Evolutionary conservation across 1,140 invertebrate genomes (phyloP).

Genomic region (Drosophila tristis): DNA sequence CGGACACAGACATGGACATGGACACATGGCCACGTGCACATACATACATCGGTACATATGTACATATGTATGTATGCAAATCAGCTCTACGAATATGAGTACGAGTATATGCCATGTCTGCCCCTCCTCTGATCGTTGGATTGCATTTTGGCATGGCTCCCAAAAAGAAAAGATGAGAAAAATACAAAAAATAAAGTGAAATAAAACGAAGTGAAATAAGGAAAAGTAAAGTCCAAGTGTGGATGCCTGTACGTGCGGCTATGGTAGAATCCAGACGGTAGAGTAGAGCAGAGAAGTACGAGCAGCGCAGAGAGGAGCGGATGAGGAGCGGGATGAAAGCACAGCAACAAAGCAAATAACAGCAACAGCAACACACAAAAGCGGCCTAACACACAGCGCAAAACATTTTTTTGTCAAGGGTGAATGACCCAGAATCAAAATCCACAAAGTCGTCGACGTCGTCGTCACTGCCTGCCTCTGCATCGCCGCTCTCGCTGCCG

Average conservation of each 20-base stretch:
- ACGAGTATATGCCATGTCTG: neutral
- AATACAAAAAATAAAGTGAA: conserved; percentile 29
- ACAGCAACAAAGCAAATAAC: conserved; percentile 43
- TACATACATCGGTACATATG: too few relatives aligned
- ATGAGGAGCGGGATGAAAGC: conserved; percentile 3
- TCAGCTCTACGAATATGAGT: conserved; percentile 16
- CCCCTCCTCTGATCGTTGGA: conserved; percentile 46
- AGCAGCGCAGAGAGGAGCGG: neutral
- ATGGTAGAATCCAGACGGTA: conserved; percentile 26
- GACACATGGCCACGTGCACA: conserved; percentile 37
- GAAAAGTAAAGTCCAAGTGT: conserved; percentile 58
- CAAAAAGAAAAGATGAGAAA: conserved; percentile 34
- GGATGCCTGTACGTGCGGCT: conserved; percentile 70
- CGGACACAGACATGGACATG: conserved; percentile 22
- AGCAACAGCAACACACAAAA: conserved; percentile 64
- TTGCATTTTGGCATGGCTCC: conserved; percentile 47
- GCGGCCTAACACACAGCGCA: conserved; percentile 79
- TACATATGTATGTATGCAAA: conserved; percentile 10
- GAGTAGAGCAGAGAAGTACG: neutral
- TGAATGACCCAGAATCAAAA: conserved; percentile 83
- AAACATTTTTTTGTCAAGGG: conserved; percentile 80
- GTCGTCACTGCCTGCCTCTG: conserved; percentile 31
- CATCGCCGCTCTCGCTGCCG: conserved; percentile 1
- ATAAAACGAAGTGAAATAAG: conserved; percentile 31
- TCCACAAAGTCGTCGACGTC: conserved; percentile 73